A percentile compares a stretch with the other conserved stretches of the same genome.
These are phyloP conservation scores for Carassius auratus DNA, from an alignment of 2,113 vertebrate species.

Conservation along the genomic window DNA sequence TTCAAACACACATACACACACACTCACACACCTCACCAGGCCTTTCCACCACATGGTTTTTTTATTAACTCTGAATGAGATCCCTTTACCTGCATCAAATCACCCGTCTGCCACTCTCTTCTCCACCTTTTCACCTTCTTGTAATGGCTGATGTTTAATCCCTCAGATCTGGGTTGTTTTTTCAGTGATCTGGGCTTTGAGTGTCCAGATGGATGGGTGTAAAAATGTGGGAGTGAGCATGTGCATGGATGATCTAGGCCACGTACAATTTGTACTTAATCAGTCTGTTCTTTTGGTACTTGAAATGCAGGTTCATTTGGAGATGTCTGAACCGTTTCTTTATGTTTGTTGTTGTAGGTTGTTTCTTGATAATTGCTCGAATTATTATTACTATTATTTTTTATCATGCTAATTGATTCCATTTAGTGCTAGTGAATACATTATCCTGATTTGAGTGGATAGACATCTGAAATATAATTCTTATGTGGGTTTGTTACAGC, in stretches of 20 bases:
- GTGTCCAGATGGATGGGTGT: constrained; percentile 32
- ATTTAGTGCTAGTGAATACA: constrained; percentile 38
- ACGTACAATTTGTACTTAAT: not conserved
- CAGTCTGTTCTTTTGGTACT: not conserved
- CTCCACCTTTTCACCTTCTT: constrained; percentile 4
- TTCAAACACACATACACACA: constrained; percentile 3
- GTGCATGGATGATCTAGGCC: constrained; percentile 4
- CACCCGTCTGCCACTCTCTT: not conserved
- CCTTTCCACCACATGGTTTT: not conserved
- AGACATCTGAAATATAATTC: not conserved
- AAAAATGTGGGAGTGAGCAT: not conserved
- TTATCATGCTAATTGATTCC: constrained; percentile 40
- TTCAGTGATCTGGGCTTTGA: not conserved
- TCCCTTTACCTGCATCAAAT: constrained; percentile 1
- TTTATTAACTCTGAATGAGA: not conserved
- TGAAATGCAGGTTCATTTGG: not conserved
- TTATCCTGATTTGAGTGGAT: constrained; percentile 32
- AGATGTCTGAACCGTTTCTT: not conserved
- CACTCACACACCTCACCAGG: not conserved
- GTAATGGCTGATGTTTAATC: not conserved
- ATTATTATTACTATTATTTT: not conserved
- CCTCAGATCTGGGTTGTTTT: not conserved
- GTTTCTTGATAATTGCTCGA: constrained; percentile 25
- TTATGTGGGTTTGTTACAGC: not conserved
- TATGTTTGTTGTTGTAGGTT: constrained; percentile 23